Percentiles rank a stretch among this genome's conserved stretches.
These are phyloP conservation scores for Junco hyemalis DNA, from an alignment of 2,113 vertebrate species.

Conservation along the genomic window DNA sequence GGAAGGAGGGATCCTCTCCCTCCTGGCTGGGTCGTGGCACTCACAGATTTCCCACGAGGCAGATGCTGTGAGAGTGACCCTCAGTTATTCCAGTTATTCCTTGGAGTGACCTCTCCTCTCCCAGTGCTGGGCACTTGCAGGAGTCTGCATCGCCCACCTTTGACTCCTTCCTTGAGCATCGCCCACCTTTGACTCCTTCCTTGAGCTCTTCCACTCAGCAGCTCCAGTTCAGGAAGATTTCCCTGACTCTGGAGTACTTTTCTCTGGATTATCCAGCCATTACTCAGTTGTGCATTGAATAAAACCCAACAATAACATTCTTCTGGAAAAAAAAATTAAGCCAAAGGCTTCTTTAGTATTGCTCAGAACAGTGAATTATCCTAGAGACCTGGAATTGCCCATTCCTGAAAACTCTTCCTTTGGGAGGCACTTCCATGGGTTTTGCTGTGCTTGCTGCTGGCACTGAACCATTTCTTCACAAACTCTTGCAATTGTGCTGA, in stretches of 20 bases:
- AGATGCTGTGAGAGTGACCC: background rate
- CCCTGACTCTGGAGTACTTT: background rate
- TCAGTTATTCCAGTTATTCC: background rate
- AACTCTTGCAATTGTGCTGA: background rate
- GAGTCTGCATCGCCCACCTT: background rate
- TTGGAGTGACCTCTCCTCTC: background rate
- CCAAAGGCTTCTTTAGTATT: background rate
- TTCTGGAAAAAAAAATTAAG: background rate
- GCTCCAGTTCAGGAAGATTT: background rate
- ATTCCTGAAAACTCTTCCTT: background rate
- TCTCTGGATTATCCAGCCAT: background rate
- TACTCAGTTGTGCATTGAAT: background rate
- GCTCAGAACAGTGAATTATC: background rate
- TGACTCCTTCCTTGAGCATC: background rate
- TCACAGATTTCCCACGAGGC: conserved; percentile 25
- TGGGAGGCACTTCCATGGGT: background rate
- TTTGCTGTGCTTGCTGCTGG: background rate
- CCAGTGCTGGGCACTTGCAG: background rate
- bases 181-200: background rate
- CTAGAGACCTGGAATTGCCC: background rate
- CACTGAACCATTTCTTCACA: background rate
- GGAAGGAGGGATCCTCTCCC: background rate
- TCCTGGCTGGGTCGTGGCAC: background rate
- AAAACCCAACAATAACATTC: conserved; percentile 28
- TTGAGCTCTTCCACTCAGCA: background rate